These are phyloP conservation scores for Idris sp. DNA, from an alignment of 1,140 invertebrate genomes.

Conservation along the genomic window DNA sequence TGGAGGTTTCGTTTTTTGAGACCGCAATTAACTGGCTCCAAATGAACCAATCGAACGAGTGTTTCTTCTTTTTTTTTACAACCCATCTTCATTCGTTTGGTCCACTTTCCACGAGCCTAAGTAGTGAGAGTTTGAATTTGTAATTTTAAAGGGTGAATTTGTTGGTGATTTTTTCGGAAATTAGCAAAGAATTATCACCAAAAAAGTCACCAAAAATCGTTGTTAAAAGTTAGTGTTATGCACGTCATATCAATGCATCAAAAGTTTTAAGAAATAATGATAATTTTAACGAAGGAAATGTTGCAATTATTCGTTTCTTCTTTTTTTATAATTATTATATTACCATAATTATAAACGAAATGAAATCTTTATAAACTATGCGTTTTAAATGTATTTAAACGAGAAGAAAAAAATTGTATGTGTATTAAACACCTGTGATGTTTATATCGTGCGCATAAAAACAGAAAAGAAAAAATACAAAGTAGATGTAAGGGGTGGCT, in stretches of 20 bases:
- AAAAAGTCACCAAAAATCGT: slow-evolving; percentile 14
- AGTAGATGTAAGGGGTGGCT: slow-evolving; percentile 40
- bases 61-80: neutral
- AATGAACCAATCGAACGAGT: slow-evolving; percentile 9
- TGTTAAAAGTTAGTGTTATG: slow-evolving; percentile 26
- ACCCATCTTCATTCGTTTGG: slow-evolving; percentile 7
- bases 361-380: too few relatives aligned
- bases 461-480: slow-evolving; percentile 38
- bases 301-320: too few relatives aligned
- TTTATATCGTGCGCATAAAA: slow-evolving; percentile 33
- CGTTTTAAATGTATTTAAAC: too few relatives aligned
- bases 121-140: slow-evolving; percentile 38
- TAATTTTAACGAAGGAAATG: too few relatives aligned
- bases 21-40: slow-evolving; percentile 25
- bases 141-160: slow-evolving; percentile 21
- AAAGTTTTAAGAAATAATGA: slow-evolving; percentile 6
- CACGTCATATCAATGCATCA: slow-evolving; percentile 37
- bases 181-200: neutral
- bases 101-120: slow-evolving; percentile 20
- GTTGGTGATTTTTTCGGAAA: slow-evolving; percentile 4
- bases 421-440: slow-evolving; percentile 46
- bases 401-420: too few relatives aligned
- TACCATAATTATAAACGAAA: too few relatives aligned
- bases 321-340: too few relatives aligned
- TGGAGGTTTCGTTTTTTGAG: slow-evolving; percentile 48